A percentile compares a stretch with the other conserved stretches of the same genome.
These are phyloP conservation scores for Cardinalis cardinalis DNA, from an alignment of 2,113 vertebrate genomes.

Conservation along the genomic window DNA sequence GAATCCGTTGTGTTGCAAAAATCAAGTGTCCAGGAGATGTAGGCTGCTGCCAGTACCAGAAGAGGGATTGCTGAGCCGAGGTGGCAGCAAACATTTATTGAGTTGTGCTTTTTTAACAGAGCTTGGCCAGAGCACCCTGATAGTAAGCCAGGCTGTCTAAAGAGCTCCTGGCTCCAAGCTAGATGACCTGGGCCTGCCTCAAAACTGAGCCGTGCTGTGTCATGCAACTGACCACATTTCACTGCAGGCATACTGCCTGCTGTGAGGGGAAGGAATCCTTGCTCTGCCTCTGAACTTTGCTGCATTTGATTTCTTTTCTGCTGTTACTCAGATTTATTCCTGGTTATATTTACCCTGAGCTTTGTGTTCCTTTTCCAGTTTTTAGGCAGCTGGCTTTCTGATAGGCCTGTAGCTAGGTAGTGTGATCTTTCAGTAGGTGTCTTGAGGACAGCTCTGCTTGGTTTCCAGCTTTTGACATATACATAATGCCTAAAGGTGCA, in stretches of 20 bases:
- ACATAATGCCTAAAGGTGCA: not conserved
- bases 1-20: not conserved
- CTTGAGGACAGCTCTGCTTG: not conserved
- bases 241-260: not conserved
- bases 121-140: not conserved
- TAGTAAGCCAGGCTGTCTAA: not conserved
- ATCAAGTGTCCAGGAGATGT: not conserved
- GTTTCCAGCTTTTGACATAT: not conserved
- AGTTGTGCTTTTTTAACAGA: not conserved
- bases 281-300: not conserved
- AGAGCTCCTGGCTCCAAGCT: not conserved
- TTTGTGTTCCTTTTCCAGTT: not conserved
- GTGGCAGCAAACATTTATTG: not conserved
- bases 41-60: not conserved
- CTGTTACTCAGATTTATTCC: not conserved
- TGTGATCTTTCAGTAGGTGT: not conserved
- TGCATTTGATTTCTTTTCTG: not conserved
- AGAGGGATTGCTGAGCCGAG: not conserved
- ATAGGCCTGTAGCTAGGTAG: not conserved
- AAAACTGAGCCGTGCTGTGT: not conserved
- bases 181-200: not conserved
- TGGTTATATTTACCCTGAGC: not conserved
- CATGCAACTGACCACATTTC: not conserved
- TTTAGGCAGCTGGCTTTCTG: not conserved
- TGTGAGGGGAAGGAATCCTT: not conserved